Percentiles rank a stretch among this genome's conserved stretches.
phyloP scores from a whole-genome alignment of 2,888 invertebrate species.

The Macrophya alboannulata region DNA sequence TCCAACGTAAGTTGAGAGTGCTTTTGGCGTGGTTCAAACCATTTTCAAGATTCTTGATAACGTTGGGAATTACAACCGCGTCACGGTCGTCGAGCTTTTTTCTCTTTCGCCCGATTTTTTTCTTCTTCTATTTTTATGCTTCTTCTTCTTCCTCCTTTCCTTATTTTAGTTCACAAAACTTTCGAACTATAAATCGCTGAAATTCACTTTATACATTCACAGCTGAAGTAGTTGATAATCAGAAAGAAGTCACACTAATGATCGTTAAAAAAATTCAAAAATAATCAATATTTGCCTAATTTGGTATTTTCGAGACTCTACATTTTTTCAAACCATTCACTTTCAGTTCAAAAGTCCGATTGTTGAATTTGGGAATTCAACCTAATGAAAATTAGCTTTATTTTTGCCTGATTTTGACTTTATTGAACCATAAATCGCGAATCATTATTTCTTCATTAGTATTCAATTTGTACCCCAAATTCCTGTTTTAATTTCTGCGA shows the following conservation, averaged over 20 bases:
- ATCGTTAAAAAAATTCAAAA: no score
- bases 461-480: neutral
- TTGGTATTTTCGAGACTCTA: neutral
- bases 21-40: neutral
- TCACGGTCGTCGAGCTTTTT: conserved; percentile 7
- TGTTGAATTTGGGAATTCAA: neutral
- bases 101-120: neutral
- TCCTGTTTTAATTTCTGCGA: neutral
- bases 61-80: conserved; percentile 5
- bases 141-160: neutral
- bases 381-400: neutral
- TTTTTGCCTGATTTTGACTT: neutral
- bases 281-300: no score
- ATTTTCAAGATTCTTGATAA: conserved; percentile 48
- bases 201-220: neutral
- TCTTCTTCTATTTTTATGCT: neutral
- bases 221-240: neutral
- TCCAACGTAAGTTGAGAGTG: neutral
- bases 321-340: neutral
- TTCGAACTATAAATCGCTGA: neutral
- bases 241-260: neutral
- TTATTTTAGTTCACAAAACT: neutral
- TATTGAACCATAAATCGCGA: neutral
- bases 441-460: neutral
- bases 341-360: neutral